Percentiles rank a stretch among this genome's conserved stretches.
phyloP scores from a whole-genome alignment of 2,113 vertebrate genomes.

The Podarcis muralis region DNA sequence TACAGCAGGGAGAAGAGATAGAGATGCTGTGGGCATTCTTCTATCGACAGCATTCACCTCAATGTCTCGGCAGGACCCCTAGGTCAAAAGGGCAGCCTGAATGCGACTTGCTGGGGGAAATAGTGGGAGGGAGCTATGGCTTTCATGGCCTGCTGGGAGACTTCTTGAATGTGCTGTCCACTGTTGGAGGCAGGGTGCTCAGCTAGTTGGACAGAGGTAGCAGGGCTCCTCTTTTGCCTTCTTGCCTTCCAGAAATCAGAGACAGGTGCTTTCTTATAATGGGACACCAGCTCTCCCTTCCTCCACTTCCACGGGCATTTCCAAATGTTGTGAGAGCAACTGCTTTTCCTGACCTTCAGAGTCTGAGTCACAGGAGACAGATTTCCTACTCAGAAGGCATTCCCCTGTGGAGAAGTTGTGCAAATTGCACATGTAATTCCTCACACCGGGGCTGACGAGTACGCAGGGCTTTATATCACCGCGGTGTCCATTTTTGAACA shows the following conservation, averaged over 20 bases:
- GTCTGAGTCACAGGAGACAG: not conserved
- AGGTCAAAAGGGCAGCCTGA: not conserved
- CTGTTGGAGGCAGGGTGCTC: not conserved
- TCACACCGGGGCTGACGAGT: not conserved
- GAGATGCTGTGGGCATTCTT: not conserved
- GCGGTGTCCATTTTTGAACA: not conserved
- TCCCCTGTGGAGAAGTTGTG: not conserved
- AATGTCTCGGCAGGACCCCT: not conserved
- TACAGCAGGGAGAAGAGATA: not conserved
- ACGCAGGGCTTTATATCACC: not conserved
- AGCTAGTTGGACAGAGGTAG: not conserved
- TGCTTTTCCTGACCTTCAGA: not conserved
- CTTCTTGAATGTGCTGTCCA: not conserved
- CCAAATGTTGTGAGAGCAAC: not conserved
- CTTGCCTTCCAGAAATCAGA: not conserved
- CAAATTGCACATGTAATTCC: too few relatives aligned
- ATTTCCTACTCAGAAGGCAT: not conserved
- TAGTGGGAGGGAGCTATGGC: rapidly evolving
- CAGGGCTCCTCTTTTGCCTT: not conserved
- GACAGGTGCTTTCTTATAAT: not conserved
- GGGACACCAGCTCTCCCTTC: not conserved
- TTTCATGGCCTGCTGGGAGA: not conserved
- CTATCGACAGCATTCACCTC: not conserved
- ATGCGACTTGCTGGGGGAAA: too few relatives aligned
- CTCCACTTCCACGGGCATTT: not conserved